phyloP scores from a whole-genome alignment of 2,888 invertebrate species.

The Tethea ocularis region DNA sequence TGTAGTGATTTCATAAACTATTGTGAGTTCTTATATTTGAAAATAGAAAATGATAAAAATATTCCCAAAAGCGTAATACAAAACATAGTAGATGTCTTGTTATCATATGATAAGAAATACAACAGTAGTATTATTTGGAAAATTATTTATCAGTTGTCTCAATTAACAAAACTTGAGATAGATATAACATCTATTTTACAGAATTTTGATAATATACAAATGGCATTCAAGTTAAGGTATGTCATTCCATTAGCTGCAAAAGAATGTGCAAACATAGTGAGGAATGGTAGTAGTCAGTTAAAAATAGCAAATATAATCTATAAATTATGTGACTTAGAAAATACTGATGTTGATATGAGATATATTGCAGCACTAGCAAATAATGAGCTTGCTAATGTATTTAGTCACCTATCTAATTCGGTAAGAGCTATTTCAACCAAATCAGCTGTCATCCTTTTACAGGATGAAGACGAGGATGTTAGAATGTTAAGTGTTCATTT shows the following conservation, averaged over 20 bases:
- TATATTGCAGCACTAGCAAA: slow-evolving; percentile 64
- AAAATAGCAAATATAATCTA: slow-evolving; percentile 49
- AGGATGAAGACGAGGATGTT: slow-evolving; percentile 82
- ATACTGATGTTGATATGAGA: slow-evolving; percentile 66
- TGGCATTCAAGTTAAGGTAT: slow-evolving; percentile 58
- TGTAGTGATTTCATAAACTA: slow-evolving; percentile 54
- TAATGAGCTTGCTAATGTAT: slow-evolving; percentile 60
- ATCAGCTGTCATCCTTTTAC: slow-evolving; percentile 72
- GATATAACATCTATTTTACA: slow-evolving; percentile 34
- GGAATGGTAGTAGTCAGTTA: slow-evolving; percentile 25
- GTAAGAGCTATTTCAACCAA: slow-evolving; percentile 62
- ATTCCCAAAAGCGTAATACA: slow-evolving; percentile 35
- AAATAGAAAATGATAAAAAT: slow-evolving; percentile 37
- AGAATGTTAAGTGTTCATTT: slow-evolving; percentile 65
- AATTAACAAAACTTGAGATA: slow-evolving; percentile 36
- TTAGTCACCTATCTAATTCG: slow-evolving; percentile 45
- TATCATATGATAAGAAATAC: slow-evolving; percentile 44
- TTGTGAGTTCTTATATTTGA: slow-evolving; percentile 49
- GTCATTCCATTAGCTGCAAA: slow-evolving; percentile 61
- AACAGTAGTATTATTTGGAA: slow-evolving; percentile 55
- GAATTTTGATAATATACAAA: slow-evolving; percentile 29
- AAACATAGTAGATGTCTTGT: slow-evolving; percentile 45
- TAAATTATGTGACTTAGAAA: slow-evolving; percentile 56
- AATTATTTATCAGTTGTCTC: slow-evolving; percentile 60
- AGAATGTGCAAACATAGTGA: slow-evolving; percentile 31